These are phyloP conservation scores for Bombylius major DNA, from an alignment of 2,888 invertebrate species.

Conservation along the genomic window DNA sequence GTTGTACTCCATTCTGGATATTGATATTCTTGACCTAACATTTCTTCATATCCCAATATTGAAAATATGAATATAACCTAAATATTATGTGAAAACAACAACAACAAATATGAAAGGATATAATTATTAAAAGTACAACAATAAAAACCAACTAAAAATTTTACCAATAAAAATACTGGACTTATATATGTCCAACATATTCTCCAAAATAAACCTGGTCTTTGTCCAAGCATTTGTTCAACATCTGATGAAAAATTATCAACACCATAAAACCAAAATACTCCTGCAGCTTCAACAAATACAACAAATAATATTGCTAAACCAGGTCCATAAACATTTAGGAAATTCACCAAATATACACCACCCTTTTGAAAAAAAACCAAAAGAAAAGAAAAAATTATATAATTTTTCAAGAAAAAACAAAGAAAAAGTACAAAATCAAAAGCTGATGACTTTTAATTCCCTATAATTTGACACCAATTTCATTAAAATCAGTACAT, in stretches of 20 bases:
- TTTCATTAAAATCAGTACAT: too few relatives aligned
- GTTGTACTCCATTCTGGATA: slow-evolving; percentile 73
- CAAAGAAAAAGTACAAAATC: not conserved
- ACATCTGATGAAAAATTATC: slow-evolving; percentile 69
- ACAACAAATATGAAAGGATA: not conserved
- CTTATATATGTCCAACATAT: slow-evolving; percentile 79
- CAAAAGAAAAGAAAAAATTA: not conserved
- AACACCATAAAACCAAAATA: slow-evolving; percentile 82
- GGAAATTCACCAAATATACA: slow-evolving; percentile 70
- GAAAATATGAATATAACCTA: slow-evolving; percentile 75
- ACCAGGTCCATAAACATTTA: slow-evolving; percentile 80
- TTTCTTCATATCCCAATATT: slow-evolving; percentile 64
- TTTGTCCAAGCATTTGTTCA: slow-evolving; percentile 68
- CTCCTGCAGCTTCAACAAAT: slow-evolving; percentile 80
- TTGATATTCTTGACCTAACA: slow-evolving; percentile 57
- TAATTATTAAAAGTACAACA: not conserved
- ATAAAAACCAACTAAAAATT: not conserved
- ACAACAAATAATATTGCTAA: slow-evolving; percentile 81
- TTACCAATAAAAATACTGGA: slow-evolving; percentile 69
- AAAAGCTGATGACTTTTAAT: not conserved
- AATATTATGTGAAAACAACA: slow-evolving; percentile 25
- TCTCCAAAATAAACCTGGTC: slow-evolving; percentile 67
- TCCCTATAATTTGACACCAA: too few relatives aligned
- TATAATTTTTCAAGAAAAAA: not conserved
- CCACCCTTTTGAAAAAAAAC: slow-evolving; percentile 52